Evolutionary conservation across 2,113 vertebrate species (phyloP).

Genomic region (Brachypteracias leptosomus): DNA sequence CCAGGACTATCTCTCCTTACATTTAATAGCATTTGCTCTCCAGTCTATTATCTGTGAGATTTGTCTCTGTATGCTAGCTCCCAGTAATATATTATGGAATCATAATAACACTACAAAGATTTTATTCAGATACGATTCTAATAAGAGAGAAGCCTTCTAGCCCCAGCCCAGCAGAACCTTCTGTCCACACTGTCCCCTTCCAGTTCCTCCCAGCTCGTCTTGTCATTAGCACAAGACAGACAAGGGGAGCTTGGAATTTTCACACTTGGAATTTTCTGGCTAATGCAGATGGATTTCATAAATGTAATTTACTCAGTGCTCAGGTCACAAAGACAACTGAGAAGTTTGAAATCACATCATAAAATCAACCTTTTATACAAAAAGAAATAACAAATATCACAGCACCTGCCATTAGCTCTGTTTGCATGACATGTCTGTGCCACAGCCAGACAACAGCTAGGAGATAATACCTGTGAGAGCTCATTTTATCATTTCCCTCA

Average conservation of each 20-base stretch:
- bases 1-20: background rate
- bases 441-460: background rate
- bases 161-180: background rate
- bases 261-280: background rate
- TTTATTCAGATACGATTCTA: conserved; percentile 1
- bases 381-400: background rate
- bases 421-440: background rate
- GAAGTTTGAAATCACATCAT: background rate
- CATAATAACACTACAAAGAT: background rate
- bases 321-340: background rate
- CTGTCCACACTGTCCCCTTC: background rate
- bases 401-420: background rate
- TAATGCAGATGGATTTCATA: background rate
- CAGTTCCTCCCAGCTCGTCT: background rate
- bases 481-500: background rate
- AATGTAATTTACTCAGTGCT: background rate
- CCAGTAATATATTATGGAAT: background rate
- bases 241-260: background rate
- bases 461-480: background rate
- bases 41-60: background rate
- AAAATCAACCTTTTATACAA: background rate
- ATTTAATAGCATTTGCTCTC: background rate
- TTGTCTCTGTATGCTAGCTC: background rate
- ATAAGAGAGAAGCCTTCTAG: background rate
- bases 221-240: background rate